Conservation (phyloP, 2,888 invertebrate species). For the Quadroppia sp. region DNA sequence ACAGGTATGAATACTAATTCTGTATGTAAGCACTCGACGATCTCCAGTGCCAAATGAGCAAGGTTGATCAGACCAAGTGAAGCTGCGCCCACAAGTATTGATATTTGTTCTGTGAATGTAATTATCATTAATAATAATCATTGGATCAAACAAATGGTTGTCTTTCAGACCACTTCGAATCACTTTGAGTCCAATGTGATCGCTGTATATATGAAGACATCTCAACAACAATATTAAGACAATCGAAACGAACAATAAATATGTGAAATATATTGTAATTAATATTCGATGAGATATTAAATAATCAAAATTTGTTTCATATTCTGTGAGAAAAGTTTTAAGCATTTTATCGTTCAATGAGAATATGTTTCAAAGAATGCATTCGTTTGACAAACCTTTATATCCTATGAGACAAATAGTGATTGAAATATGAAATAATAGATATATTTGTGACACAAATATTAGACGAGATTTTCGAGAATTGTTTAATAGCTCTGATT, state of each 20-base stretch:
- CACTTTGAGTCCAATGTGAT: conserved; percentile 14
- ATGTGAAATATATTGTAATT: conserved; percentile 28
- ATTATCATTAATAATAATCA: background rate
- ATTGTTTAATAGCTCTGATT: background rate
- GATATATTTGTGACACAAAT: conserved; percentile 37
- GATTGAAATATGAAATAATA: conserved; percentile 35
- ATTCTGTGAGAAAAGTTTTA: conserved; percentile 3
- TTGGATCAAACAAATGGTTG: background rate
- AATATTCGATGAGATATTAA: conserved; percentile 6
- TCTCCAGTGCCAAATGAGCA: conserved; percentile 35
- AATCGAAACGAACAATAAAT: conserved; percentile 38
- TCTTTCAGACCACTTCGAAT: conserved; percentile 13
- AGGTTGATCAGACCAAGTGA: conserved; percentile 41
- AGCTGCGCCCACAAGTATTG: conserved; percentile 41
- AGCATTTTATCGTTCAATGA: background rate
- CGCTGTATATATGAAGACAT: conserved; percentile 26
- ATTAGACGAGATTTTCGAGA: conserved; percentile 36
- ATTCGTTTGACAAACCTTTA: no score
- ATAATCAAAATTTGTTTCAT: background rate
- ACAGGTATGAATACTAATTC: conserved; percentile 42
- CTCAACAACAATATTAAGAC: conserved; percentile 40
- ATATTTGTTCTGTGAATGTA: conserved; percentile 37
- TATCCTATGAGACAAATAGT: conserved; percentile 37
- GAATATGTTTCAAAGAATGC: background rate
- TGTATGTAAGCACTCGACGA: conserved; percentile 36